Conservation (phyloP, 2,797 vertebrate species). For the Sardinella longiceps region DNA sequence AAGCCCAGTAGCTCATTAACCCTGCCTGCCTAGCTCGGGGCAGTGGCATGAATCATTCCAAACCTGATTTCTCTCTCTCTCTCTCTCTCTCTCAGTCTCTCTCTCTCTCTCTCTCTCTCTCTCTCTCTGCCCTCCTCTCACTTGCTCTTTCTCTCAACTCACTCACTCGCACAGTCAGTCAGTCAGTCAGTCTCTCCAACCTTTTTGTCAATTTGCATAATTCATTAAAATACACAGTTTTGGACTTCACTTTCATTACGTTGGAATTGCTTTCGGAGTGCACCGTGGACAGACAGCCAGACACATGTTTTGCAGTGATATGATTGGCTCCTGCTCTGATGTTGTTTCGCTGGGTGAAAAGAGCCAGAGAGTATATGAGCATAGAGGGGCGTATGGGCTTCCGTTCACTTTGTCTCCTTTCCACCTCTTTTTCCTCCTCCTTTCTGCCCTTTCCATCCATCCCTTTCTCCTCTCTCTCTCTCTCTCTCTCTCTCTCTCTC, state of each 20-base stretch:
- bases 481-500: constrained; percentile 45
- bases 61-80: background rate
- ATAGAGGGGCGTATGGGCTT: background rate
- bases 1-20: constrained; percentile 35
- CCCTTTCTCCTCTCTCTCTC: constrained; percentile 19
- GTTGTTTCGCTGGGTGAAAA: background rate
- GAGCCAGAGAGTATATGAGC: background rate
- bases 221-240: constrained; percentile 19
- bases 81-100: background rate
- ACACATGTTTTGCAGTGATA: constrained; percentile 20
- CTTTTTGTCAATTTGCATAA: constrained; percentile 33
- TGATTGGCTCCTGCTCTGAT: constrained; percentile 7
- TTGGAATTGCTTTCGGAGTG: constrained; percentile 8
- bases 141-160: background rate
- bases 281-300: background rate
- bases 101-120: constrained; percentile 19
- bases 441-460: constrained; percentile 11
- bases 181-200: constrained; percentile 19
- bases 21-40: constrained; percentile 18
- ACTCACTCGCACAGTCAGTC: constrained; percentile 16
- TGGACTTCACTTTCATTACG: constrained; percentile 16
- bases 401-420: background rate
- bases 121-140: background rate
- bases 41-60: constrained; percentile 32
- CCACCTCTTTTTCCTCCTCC: constrained; percentile 10